These are phyloP conservation scores for Luffia ferchaultella DNA, from an alignment of 2,888 invertebrate species.

Conservation along the genomic window DNA sequence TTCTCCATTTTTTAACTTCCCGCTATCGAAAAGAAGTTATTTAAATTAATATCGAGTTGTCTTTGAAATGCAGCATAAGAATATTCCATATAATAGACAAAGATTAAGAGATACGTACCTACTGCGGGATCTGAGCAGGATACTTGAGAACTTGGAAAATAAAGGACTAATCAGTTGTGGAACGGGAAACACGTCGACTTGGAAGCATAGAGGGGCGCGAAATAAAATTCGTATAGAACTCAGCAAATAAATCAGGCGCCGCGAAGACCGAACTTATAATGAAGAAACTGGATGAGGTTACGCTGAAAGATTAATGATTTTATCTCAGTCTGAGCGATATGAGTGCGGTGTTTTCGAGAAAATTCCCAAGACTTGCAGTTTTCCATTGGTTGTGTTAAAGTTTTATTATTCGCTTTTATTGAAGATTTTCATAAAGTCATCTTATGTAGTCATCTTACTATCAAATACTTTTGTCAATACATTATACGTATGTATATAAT, in stretches of 20 bases:
- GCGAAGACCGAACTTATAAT: conserved; percentile 18
- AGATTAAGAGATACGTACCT: too few relatives aligned
- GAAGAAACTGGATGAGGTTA: conserved; percentile 20
- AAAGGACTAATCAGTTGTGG: neutral
- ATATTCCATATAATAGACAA: too few relatives aligned
- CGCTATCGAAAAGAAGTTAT: too few relatives aligned
- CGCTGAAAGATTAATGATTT: conserved; percentile 20
- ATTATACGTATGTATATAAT: too few relatives aligned
- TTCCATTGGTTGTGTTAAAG: neutral
- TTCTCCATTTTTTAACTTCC: too few relatives aligned
- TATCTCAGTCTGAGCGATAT: conserved; percentile 1
- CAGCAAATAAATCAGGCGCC: conserved; percentile 24
- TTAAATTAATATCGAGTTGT: too few relatives aligned
- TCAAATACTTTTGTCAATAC: too few relatives aligned
- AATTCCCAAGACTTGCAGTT: neutral
- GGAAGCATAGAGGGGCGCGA: neutral
- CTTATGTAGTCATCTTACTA: too few relatives aligned
- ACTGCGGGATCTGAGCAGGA: too few relatives aligned
- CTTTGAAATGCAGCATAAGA: too few relatives aligned
- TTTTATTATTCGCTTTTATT: too few relatives aligned
- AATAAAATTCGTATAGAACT: conserved; percentile 21
- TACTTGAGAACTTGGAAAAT: neutral
- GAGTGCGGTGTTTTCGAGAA: neutral
- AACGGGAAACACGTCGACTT: neutral
- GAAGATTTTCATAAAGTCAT: too few relatives aligned